These are phyloP conservation scores for Elmis aenea DNA, from an alignment of 2,888 invertebrate species.

Conservation along the genomic window DNA sequence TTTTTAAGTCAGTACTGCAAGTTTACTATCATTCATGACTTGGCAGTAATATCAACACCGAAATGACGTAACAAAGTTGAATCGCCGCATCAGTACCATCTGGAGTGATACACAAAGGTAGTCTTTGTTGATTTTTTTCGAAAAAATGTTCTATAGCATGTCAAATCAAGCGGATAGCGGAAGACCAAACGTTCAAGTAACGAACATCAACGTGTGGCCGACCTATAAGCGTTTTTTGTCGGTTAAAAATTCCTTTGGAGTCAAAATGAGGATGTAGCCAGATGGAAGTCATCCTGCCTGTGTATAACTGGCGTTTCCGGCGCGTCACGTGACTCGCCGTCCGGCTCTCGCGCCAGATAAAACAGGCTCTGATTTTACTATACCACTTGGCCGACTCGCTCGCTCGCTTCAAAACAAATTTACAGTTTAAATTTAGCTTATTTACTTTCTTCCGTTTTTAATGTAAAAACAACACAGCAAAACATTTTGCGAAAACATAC, in stretches of 20 bases:
- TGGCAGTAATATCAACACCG: too few species aligned
- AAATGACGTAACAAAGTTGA: too few species aligned
- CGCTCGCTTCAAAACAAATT: constrained; percentile 8
- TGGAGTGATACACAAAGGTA: too few species aligned
- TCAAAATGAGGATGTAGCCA: constrained; percentile 44
- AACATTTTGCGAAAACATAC: too few species aligned
- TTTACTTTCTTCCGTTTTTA: constrained; percentile 9
- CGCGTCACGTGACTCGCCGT: constrained; percentile 45
- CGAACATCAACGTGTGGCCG: constrained; percentile 15
- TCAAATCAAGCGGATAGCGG: constrained; percentile 13
- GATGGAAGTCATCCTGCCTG: constrained; percentile 46
- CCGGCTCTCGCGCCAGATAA: constrained; percentile 38
- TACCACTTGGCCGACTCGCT: constrained; percentile 7
- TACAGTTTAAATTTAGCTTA: constrained; percentile 11
- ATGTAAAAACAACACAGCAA: background rate
- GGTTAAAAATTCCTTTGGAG: constrained; percentile 41
- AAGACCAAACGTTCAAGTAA: constrained; percentile 10
- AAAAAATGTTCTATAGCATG: constrained; percentile 5
- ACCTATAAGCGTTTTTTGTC: constrained; percentile 31
- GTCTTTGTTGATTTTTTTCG: too few species aligned
- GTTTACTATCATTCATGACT: too few species aligned
- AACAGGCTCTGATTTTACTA: constrained; percentile 16
- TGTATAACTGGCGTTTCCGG: constrained; percentile 57
- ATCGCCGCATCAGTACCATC: too few species aligned
- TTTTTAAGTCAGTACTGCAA: too few species aligned